Base-by-base conservation (phyloP, 2,113 vertebrate species). In the Plecotus auritus region DNA sequence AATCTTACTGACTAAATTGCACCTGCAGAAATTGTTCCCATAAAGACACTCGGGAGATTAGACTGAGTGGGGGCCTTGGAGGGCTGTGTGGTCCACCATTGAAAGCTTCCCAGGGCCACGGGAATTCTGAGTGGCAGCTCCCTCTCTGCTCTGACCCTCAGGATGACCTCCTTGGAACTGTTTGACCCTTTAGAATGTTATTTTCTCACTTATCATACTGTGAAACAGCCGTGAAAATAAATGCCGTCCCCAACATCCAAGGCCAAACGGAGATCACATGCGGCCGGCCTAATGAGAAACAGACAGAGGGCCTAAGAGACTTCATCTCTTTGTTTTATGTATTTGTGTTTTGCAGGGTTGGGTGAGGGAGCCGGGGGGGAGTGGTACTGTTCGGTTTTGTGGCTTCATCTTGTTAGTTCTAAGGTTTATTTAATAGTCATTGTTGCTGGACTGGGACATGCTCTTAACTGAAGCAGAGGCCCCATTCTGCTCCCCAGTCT, bases 211-310 rank as follows among this genome's bases (percentile, higher is more conserved):
- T 97, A 92, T 93, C 94, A 89, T 59, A 95, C 73, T 96, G 93
- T 96, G 96, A 97, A 97, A 97, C 77, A 96, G 88, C 93, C 88
- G 5, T 97, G 95, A 95, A 97, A 97, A 95, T 96, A 93, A 97
- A 90, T 70, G 51, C 77, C 40, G 56, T 95, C 88, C 85, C 81
- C 7, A 28, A 76, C 37, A 45, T 95, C 78, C 91, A 96, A 92
- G 94, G 97, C 96, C 95, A 94, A 61, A 78, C 37, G 40, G 88
- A 88, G 81, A 97, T 88, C 96, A 66, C 85, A 72, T 72, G 83
- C 89, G 82, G 90, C 30, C 47, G 47, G 37, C 73, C 73, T 86
- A 85, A 96, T 96, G 85, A 95, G 96, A 97, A 95, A 76, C 90
- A 96, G 97, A 96, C 90, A 73, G 80, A 77, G 42, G 81, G 47